phyloP scores from a whole-genome alignment of 2,888 invertebrate genomes.

The Drosophila nr. perissopoda region DNA sequence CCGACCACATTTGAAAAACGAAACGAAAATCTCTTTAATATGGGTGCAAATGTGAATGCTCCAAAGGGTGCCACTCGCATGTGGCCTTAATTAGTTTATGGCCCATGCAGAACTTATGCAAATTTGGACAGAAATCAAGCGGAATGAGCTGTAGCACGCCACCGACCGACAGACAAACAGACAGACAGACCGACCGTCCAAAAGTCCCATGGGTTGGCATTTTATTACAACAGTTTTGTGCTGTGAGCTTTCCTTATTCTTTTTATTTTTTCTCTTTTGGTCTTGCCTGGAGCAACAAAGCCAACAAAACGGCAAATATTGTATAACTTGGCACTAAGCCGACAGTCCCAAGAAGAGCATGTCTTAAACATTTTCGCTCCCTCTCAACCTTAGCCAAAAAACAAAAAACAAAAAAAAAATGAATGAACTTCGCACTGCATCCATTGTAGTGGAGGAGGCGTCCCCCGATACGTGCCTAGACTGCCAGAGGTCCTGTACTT shows the following conservation, averaged over 20 bases:
- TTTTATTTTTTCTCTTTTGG: conserved; percentile 2
- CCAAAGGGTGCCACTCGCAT: conserved; percentile 29
- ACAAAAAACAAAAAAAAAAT: background rate
- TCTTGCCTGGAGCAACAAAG: conserved; percentile 53
- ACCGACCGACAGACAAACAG: conserved; percentile 3
- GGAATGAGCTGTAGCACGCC: conserved; percentile 30
- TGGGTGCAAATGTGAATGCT: conserved; percentile 22
- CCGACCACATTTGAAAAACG: conserved; percentile 14
- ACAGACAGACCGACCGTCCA: background rate
- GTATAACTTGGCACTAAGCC: conserved; percentile 30
- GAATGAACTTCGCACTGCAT: conserved; percentile 62
- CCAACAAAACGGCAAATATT: conserved; percentile 61
- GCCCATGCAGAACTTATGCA: conserved; percentile 44
- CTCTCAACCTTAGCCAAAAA: conserved; percentile 4
- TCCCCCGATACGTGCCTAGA: conserved; percentile 59
- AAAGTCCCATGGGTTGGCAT: conserved; percentile 38
- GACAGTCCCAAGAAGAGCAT: conserved; percentile 38
- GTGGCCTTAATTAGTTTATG: conserved; percentile 53
- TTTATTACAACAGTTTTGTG: conserved; percentile 48
- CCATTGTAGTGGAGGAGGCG: conserved; percentile 33
- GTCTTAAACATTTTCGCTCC: conserved; percentile 39
- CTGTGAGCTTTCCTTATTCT: conserved; percentile 15
- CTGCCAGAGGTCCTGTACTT: conserved; percentile 47
- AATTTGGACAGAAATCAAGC: conserved; percentile 43
- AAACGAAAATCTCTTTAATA: conserved; percentile 34